Evolutionary conservation across 2,888 invertebrate genomes (phyloP).

Genomic region (Eurois occulta): DNA sequence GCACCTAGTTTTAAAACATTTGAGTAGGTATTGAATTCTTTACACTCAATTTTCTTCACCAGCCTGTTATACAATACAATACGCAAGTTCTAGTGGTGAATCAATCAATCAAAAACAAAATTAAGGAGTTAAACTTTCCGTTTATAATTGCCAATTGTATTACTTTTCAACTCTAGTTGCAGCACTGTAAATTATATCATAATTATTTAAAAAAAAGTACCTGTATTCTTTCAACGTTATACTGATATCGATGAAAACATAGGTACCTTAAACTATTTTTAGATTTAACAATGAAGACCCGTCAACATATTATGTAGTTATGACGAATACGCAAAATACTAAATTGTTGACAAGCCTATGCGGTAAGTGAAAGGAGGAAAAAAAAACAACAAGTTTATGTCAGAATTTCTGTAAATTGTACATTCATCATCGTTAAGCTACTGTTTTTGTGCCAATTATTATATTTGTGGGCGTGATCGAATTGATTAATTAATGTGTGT

Average conservation of each 20-base stretch:
- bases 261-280: neutral
- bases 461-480: neutral
- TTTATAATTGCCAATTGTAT: neutral
- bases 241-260: neutral
- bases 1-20: neutral
- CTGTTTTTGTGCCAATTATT: neutral
- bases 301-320: neutral
- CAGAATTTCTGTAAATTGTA: neutral
- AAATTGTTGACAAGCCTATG: conserved; percentile 8
- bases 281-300: neutral
- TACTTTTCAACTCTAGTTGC: neutral
- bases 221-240: neutral
- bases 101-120: neutral
- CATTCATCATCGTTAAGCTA: conserved; percentile 18
- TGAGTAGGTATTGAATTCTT: too few species aligned
- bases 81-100: neutral
- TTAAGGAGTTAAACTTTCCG: too few species aligned
- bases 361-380: conserved; percentile 43
- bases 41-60: neutral
- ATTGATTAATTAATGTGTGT: conserved; percentile 1
- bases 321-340: conserved; percentile 17
- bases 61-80: neutral
- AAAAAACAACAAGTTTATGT: neutral
- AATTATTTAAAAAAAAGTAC: neutral
- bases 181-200: neutral